Conservation (phyloP, 2,888 invertebrate genomes). For the Eumerus sabulonum region DNA sequence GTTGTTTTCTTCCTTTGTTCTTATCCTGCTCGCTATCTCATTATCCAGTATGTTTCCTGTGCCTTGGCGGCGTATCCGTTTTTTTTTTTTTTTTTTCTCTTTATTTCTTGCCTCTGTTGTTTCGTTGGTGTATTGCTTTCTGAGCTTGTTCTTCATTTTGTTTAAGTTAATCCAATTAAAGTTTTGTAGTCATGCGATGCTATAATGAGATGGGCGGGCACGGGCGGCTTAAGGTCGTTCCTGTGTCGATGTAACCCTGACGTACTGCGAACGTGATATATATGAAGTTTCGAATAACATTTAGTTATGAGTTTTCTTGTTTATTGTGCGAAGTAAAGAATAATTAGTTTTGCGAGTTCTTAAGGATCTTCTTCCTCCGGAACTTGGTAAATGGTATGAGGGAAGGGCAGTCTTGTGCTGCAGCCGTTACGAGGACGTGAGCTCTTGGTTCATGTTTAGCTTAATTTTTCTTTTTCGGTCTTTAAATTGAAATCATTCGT, state of each 20-base stretch:
- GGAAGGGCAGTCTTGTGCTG: too few relatives aligned
- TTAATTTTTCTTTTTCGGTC: too few relatives aligned
- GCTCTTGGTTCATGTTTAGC: too few relatives aligned
- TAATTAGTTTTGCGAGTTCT: conserved; percentile 42
- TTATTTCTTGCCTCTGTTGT: too few relatives aligned
- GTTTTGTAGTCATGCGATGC: conserved; percentile 63
- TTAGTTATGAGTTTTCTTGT: conserved; percentile 15
- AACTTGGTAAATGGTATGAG: too few relatives aligned
- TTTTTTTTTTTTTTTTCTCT: conserved; percentile 40
- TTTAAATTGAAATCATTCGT: too few relatives aligned
- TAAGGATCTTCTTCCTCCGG: too few relatives aligned
- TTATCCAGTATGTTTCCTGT: conserved; percentile 55
- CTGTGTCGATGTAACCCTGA: background rate
- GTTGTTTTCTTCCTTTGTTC: background rate
- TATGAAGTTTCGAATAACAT: conserved; percentile 23
- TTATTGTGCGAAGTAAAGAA: conserved; percentile 8
- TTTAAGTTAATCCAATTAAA: conserved; percentile 68
- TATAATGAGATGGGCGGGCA: conserved; percentile 36
- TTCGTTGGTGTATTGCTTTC: too few relatives aligned
- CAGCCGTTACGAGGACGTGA: too few relatives aligned
- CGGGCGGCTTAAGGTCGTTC: background rate
- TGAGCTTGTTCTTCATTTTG: conserved; percentile 47
- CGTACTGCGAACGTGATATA: background rate
- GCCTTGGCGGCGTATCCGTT: conserved; percentile 51
- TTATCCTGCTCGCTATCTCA: conserved; percentile 37